phyloP scores from a whole-genome alignment of 2,797 vertebrate species.

The Tarsius wallacei region DNA sequence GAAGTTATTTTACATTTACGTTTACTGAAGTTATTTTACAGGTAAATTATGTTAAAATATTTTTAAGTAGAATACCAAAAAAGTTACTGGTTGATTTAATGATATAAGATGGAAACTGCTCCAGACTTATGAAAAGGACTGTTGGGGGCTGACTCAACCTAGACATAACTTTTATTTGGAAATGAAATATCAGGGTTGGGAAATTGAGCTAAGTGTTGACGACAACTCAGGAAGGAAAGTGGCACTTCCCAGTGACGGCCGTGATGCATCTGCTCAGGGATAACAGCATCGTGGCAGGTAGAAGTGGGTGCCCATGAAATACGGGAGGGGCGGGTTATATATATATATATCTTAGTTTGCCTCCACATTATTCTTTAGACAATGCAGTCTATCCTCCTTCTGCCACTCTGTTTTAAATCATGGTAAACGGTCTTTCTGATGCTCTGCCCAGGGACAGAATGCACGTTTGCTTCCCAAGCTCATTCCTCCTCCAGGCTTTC shows the following conservation, averaged over 20 bases:
- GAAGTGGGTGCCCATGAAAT: neutral
- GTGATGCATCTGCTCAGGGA: neutral
- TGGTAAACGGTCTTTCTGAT: constrained; percentile 38
- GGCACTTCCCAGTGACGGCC: neutral
- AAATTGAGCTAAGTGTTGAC: constrained; percentile 36
- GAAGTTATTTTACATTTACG: neutral
- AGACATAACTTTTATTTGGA: neutral
- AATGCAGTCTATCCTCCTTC: neutral
- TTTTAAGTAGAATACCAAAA: neutral
- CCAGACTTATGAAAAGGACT: neutral
- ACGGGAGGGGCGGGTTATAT: neutral
- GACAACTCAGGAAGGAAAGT: neutral
- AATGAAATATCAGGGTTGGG: neutral
- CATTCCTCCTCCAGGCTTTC: neutral
- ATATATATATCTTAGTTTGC: neutral
- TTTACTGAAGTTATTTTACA: neutral
- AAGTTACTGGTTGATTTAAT: neutral
- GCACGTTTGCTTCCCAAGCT: neutral
- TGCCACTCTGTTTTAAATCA: constrained; percentile 43
- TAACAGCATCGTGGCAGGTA: neutral
- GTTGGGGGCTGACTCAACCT: neutral
- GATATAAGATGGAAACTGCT: neutral
- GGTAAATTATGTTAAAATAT: neutral
- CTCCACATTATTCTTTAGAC: neutral
- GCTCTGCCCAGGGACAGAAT: constrained; percentile 39